Evolutionary conservation across 2,888 invertebrate genomes (phyloP).

Genomic region (Drosophila hamatofila): DNA sequence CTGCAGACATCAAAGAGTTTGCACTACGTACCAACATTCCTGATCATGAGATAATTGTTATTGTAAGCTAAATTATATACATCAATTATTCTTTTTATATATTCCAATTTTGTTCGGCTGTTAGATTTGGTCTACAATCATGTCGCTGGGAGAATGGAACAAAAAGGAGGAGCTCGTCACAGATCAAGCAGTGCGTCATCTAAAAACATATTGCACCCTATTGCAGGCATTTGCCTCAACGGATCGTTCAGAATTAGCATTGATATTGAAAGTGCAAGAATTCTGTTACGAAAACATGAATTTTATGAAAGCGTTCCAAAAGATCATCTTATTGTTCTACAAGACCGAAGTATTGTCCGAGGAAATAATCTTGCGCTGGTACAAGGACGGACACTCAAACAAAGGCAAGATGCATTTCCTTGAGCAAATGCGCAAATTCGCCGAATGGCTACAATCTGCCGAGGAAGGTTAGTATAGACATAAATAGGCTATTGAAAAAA

Average conservation of each 20-base stretch:
- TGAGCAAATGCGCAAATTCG: constrained; percentile 98
- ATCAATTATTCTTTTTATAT: constrained; percentile 5
- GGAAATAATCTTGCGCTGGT: constrained; percentile 98
- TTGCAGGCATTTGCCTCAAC: constrained; percentile 94
- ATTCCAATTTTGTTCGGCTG: neutral
- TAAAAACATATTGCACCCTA: constrained; percentile 93
- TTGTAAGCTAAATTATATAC: constrained; percentile 87
- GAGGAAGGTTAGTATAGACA: constrained; percentile 89
- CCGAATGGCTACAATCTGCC: constrained; percentile 98
- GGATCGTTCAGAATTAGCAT: constrained; percentile 94
- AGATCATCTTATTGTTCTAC: constrained; percentile 98
- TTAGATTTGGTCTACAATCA: constrained; percentile 96
- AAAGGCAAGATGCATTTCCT: constrained; percentile 99
- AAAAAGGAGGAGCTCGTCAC: constrained; percentile 98
- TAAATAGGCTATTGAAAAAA: neutral
- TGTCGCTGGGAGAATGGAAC: constrained; percentile 98
- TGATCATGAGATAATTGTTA: constrained; percentile 95
- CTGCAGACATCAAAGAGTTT: constrained; percentile 94
- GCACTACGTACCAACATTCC: constrained; percentile 93
- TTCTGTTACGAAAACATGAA: constrained; percentile 99
- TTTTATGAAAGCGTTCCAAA: constrained; percentile 99
- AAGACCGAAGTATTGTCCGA: constrained; percentile 98
- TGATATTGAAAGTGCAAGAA: constrained; percentile 97
- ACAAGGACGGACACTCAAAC: constrained; percentile 95
- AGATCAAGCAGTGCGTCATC: constrained; percentile 96